Conservation (phyloP, 2,888 invertebrate genomes). For the Ophion ventricosus region DNA sequence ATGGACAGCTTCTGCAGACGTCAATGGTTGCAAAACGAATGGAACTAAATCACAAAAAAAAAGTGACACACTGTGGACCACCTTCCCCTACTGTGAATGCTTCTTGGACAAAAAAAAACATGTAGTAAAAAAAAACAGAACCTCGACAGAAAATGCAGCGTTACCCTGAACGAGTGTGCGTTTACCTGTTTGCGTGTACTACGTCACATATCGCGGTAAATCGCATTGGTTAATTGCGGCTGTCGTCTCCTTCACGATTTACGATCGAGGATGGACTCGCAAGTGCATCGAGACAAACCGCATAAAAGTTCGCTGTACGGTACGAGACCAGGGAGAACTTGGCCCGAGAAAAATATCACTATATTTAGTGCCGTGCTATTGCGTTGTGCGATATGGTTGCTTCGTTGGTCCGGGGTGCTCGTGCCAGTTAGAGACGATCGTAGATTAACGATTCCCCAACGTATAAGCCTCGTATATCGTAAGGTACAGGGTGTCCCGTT, state of each 20-base stretch:
- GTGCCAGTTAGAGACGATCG: conserved; percentile 67
- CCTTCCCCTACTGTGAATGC: too few species aligned
- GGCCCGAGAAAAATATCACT: not conserved
- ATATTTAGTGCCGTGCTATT: conserved; percentile 41
- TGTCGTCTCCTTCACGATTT: conserved; percentile 74
- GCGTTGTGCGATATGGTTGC: conserved; percentile 69
- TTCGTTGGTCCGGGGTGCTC: conserved; percentile 53
- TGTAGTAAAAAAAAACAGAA: not conserved
- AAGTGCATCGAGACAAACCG: conserved; percentile 51
- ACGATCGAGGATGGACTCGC: conserved; percentile 66
- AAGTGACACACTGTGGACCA: too few species aligned
- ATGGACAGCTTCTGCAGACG: too few species aligned
- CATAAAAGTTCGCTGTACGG: conserved; percentile 24
- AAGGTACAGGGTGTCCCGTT: not conserved
- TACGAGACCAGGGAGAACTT: conserved; percentile 19
- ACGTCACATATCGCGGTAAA: conserved; percentile 63
- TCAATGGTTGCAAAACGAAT: too few species aligned
- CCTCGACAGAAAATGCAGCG: not conserved
- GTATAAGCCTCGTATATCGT: conserved; percentile 2
- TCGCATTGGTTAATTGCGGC: conserved; percentile 80
- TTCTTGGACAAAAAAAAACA: not conserved
- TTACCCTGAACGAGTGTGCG: not conserved
- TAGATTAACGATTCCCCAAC: conserved; percentile 71
- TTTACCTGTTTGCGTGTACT: conserved; percentile 21
- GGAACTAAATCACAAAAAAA: too few species aligned